These are phyloP conservation scores for Drosophila atroscutellata DNA, from an alignment of 2,888 invertebrate genomes.

Conservation along the genomic window DNA sequence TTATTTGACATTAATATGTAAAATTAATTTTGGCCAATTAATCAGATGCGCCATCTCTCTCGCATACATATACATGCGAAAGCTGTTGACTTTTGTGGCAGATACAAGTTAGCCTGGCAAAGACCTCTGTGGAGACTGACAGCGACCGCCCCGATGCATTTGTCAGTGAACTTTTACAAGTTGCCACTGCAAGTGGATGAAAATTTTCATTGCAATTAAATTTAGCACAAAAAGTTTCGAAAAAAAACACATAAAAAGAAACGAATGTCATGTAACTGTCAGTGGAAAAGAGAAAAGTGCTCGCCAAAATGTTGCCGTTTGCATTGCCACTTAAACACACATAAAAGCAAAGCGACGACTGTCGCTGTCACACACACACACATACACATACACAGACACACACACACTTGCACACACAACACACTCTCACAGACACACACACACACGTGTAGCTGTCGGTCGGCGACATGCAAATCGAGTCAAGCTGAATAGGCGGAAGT, in stretches of 20 bases:
- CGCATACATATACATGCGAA: neutral
- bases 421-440: neutral
- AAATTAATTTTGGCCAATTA: slow-evolving; percentile 75
- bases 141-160: slow-evolving; percentile 33
- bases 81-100: neutral
- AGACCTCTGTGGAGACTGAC: slow-evolving; percentile 4
- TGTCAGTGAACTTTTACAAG: slow-evolving; percentile 62
- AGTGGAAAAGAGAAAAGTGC: slow-evolving; percentile 66
- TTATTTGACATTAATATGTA: slow-evolving; percentile 63
- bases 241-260: slow-evolving; percentile 24
- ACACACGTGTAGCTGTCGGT: slow-evolving; percentile 51
- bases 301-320: slow-evolving; percentile 78
- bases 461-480: slow-evolving; percentile 78
- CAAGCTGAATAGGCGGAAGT: slow-evolving; percentile 82
- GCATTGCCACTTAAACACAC: slow-evolving; percentile 81
- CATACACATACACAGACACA: slow-evolving; percentile 19
- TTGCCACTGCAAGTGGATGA: slow-evolving; percentile 61
- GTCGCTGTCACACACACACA: slow-evolving; percentile 21
- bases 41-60: slow-evolving; percentile 54
- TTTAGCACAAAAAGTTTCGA: slow-evolving; percentile 65
- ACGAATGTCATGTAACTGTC: slow-evolving; percentile 72
- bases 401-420: slow-evolving; percentile 20
- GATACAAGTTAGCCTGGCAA: slow-evolving; percentile 6
- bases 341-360: slow-evolving; percentile 59
- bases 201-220: slow-evolving; percentile 79